phyloP scores from a whole-genome alignment of 1,140 invertebrate genomes.

The Pteromalus puparum region DNA sequence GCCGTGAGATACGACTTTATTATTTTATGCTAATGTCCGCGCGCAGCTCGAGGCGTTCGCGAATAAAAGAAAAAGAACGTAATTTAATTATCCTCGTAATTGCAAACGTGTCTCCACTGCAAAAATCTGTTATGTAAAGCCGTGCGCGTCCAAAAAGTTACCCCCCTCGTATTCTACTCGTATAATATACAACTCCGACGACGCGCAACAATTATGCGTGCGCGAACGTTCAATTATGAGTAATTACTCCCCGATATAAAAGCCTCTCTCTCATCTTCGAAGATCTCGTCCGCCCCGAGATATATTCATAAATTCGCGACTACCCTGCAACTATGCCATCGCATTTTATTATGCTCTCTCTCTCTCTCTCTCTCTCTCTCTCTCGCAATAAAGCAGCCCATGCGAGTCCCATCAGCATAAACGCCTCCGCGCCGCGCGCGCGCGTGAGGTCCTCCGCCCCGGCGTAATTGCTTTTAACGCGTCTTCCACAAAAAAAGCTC shows the following conservation, averaged over 20 bases:
- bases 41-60: background rate
- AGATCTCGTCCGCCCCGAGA: background rate
- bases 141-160: background rate
- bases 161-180: too few relatives aligned
- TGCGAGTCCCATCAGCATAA: background rate
- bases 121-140: background rate
- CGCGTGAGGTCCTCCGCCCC: background rate
- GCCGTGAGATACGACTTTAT: background rate
- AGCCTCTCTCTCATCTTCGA: background rate
- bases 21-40: background rate
- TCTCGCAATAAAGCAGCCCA: background rate
- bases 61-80: background rate
- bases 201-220: background rate
- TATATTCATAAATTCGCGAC: conserved; percentile 1
- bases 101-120: background rate
- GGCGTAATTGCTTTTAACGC: background rate
- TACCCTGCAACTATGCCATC: background rate
- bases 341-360: background rate
- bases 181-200: too few relatives aligned
- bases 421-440: background rate
- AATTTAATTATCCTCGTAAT: conserved; percentile 2
- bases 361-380: too few relatives aligned
- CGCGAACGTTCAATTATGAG: background rate
- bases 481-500: background rate
- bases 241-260: background rate